phyloP scores from a whole-genome alignment of 64 coral and sea anemone genomes.

The Anthopleura sola region DNA sequence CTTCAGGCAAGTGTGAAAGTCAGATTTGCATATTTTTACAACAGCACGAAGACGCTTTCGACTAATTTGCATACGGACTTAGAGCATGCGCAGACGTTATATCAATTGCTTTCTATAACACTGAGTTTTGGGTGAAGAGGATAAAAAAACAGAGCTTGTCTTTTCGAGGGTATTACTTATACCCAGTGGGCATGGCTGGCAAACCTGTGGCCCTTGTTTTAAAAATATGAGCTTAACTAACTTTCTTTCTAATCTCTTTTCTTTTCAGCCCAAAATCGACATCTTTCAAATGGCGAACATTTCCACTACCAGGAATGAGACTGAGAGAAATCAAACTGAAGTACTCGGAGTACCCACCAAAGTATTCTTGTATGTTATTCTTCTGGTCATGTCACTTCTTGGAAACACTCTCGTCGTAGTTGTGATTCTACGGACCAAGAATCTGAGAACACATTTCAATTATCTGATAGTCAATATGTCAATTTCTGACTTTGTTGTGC shows the following conservation, averaged over 20 bases:
- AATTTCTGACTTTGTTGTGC: not conserved
- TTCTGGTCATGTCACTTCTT: not conserved
- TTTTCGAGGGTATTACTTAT: too few relatives aligned
- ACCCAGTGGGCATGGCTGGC: too few relatives aligned
- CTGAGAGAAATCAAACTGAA: not conserved
- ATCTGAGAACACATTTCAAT: not conserved
- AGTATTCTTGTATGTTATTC: not conserved
- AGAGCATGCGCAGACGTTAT: too few relatives aligned
- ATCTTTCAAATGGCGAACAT: not conserved
- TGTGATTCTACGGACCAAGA: not conserved
- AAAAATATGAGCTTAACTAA: too few relatives aligned
- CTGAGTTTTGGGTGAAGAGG: too few relatives aligned
- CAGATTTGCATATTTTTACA: too few relatives aligned
- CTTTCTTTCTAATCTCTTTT: not conserved
- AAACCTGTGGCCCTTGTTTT: too few relatives aligned
- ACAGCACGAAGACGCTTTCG: too few relatives aligned
- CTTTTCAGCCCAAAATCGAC: not conserved
- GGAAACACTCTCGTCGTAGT: not conserved
- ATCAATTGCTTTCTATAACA: too few relatives aligned
- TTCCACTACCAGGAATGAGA: not conserved
- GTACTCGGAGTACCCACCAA: not conserved
- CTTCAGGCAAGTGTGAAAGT: too few relatives aligned
- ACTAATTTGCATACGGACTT: too few relatives aligned
- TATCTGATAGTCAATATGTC: conserved; percentile 6
- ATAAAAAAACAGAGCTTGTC: too few relatives aligned